Base-by-base conservation (phyloP, 2,797 vertebrate species). In the Sebastes jordani region DNA sequence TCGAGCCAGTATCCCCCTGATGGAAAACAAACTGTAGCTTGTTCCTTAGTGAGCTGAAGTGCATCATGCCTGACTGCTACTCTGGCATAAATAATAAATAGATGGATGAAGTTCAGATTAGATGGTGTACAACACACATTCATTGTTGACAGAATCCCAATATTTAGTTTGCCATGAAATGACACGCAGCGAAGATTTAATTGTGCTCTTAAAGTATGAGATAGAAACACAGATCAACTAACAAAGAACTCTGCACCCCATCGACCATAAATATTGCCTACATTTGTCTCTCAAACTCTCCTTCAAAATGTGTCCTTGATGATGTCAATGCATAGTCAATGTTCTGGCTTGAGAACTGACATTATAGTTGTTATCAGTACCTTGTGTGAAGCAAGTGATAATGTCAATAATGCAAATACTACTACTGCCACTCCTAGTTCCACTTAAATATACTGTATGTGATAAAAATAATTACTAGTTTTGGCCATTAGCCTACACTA, bases 41-140 rank as follows among this genome's bases (percentile, higher is more conserved):
- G 60, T 78, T 80, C 27, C 36, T 62, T 34, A 11, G 14, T 29
- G 36, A 77, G 29, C 65, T 71, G n/a, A 80, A 63, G 63, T 56
- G 58, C 25, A 73, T 78, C 64, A 72, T 56, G 16, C 27, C 52
- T 76, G 32, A 27, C 59, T 63, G 38, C n/a, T 66, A 54, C 7
- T 65, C 30, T 69, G 32, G 10, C 6, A 3, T 42, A 20, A 23
- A 71, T 25, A 81, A 67, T 25, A 81, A 70, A 76, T 11, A 29
- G 22, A 36, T 13, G 49, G 23, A 74, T 74, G 4, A 73, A 71
- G 59, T 46, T 67, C 22, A 66, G 46, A 70, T 73, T 36, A 30
- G 16, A 52, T 22, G 20, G 11, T 9, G 16, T 52, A 30, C 7
- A 59, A 22, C 6, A 25, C 11, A 62, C 22, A 80, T 64, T 58